phyloP scores from a whole-genome alignment of 53 echinoderm and acorn worm species.

The Glandiceps talaboti region DNA sequence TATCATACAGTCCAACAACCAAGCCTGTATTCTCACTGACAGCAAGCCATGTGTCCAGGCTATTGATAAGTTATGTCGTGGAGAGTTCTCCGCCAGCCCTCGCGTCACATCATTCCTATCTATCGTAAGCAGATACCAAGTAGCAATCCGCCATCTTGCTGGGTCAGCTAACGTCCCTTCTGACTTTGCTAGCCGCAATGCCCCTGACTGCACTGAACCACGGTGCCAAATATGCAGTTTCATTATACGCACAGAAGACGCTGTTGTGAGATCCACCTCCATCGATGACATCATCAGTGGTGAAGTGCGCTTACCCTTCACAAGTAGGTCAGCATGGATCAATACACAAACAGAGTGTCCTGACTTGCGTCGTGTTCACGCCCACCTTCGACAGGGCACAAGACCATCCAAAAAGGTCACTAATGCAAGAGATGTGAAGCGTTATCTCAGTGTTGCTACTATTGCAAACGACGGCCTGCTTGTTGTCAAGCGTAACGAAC shows the following conservation, averaged over 20 bases:
- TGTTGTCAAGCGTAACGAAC: slow-evolving; percentile 20
- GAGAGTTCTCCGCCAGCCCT: slow-evolving; percentile 58
- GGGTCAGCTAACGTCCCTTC: too few relatives aligned
- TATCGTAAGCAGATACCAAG: too few relatives aligned
- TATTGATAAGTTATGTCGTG: too few relatives aligned
- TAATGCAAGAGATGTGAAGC: slow-evolving; percentile 46
- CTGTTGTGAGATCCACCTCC: slow-evolving; percentile 20
- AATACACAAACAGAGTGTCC: slow-evolving; percentile 33
- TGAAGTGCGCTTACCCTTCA: slow-evolving; percentile 28
- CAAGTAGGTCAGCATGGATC: slow-evolving; percentile 39
- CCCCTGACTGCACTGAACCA: too few relatives aligned
- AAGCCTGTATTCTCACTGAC: not conserved
- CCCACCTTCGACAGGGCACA: slow-evolving; percentile 29
- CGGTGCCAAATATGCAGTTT: slow-evolving; percentile 54
- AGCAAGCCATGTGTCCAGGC: too few relatives aligned
- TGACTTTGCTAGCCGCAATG: too few relatives aligned
- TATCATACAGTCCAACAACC: slow-evolving; percentile 7
- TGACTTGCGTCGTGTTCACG: slow-evolving; percentile 9
- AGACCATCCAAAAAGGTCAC: slow-evolving; percentile 43
- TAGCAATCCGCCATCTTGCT: too few relatives aligned
- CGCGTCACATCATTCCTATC: slow-evolving; percentile 34
- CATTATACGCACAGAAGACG: slow-evolving; percentile 16
- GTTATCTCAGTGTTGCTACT: slow-evolving; percentile 34
- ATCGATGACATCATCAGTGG: slow-evolving; percentile 27
- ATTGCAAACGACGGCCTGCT: too few relatives aligned